Evolutionary conservation across 1,140 invertebrate species (phyloP).

Genomic region (Neocloeon triangulifer): DNA sequence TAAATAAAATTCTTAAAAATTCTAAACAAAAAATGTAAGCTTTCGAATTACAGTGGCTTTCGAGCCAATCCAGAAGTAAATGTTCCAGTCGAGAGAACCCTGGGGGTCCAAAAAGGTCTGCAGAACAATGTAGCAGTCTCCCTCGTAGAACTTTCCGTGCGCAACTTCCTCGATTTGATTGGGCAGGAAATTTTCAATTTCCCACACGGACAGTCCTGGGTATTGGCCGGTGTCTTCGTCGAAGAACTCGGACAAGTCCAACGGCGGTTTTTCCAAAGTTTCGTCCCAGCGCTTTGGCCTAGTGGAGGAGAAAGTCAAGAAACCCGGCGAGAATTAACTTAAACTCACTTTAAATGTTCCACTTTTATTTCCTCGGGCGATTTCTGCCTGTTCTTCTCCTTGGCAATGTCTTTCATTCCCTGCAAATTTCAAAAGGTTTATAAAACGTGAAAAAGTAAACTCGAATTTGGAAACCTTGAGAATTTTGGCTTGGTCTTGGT

Average conservation of each 20-base stretch:
- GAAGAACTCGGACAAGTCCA: conserved; percentile 99
- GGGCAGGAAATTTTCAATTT: conserved; percentile 97
- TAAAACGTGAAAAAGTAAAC: no score
- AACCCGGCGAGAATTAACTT: no score
- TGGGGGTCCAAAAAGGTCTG: conserved; percentile 70
- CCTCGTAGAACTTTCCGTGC: conserved; percentile 97
- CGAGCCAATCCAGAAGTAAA: conserved; percentile 98
- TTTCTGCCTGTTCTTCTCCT: conserved; percentile 53
- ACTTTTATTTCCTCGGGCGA: conserved; percentile 32
- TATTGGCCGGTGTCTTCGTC: conserved; percentile 90
- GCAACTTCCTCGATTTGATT: conserved; percentile 74
- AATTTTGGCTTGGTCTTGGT: conserved; percentile 86
- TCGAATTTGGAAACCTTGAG: no score
- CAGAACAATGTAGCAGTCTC: conserved; percentile 94
- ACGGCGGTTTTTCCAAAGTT: conserved; percentile 74
- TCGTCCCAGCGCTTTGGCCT: conserved; percentile 84
- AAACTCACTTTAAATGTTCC: conserved; percentile 38
- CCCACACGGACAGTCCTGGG: conserved; percentile 77
- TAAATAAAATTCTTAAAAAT: no score
- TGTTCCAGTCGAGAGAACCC: conserved; percentile 75
- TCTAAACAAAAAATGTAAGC: no score
- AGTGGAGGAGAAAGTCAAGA: no score
- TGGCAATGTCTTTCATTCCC: conserved; percentile 94
- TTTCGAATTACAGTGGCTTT: conserved; percentile 57
- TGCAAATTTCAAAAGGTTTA: no score